Percentiles rank a stretch among this genome's conserved stretches.
phyloP scores from a whole-genome alignment of 2,888 invertebrate genomes.

The Priocnemis perturbator region DNA sequence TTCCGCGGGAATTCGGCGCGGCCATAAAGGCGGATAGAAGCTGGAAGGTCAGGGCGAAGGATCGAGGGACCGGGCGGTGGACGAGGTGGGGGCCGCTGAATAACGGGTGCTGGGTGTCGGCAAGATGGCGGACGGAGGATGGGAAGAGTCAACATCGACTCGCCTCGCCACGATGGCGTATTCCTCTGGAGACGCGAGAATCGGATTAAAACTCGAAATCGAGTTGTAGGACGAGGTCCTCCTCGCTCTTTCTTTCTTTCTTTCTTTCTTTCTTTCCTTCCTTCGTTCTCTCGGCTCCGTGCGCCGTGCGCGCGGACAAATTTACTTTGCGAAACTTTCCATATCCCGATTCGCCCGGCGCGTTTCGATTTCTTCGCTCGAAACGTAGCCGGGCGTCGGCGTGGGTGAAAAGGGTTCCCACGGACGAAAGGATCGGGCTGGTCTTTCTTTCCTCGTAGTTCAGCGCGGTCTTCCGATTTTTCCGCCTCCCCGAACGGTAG shows the following conservation, averaged over 20 bases:
- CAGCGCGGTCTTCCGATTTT: no score
- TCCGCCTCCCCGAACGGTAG: no score
- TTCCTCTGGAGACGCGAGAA: slow-evolving; percentile 48
- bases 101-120: no score
- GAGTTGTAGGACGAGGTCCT: slow-evolving; percentile 50
- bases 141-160: slow-evolving; percentile 27
- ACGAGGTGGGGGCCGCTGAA: no score
- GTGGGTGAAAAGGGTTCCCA: slow-evolving; percentile 2
- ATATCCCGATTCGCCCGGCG: slow-evolving; percentile 21
- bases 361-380: slow-evolving; percentile 15
- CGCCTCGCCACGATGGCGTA: slow-evolving; percentile 30
- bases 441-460: not conserved
- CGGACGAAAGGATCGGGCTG: not conserved
- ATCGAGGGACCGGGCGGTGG: no score
- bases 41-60: no score
- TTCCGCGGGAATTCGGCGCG: no score
- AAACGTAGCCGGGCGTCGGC: not conserved
- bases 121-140: slow-evolving; percentile 19
- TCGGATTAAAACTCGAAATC: slow-evolving; percentile 71
- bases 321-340: slow-evolving; percentile 10
- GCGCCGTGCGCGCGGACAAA: no score
- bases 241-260: not conserved
- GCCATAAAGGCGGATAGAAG: no score
- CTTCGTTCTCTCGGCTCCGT: not conserved
- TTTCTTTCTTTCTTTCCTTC: not conserved